phyloP scores from a whole-genome alignment of 2,888 invertebrate genomes.

The Cerastis leucographa region DNA sequence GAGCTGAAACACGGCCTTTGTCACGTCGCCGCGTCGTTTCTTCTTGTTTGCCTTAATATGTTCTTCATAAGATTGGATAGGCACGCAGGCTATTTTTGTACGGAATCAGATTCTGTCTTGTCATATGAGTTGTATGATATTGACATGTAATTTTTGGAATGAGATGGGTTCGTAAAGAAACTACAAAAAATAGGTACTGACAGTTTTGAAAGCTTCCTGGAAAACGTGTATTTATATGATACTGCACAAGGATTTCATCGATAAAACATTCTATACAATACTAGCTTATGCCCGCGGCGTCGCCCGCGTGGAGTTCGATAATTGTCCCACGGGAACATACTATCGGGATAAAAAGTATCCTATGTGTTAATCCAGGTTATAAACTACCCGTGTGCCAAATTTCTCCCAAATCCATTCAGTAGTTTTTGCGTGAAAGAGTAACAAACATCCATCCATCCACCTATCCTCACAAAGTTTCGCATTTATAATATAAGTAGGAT shows the following conservation, averaged over 20 bases:
- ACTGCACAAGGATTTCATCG: not conserved
- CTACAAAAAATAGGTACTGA: no score
- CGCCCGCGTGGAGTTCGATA: no score
- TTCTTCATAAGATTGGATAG: conserved; percentile 21
- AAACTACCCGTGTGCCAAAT: no score
- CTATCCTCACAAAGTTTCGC: no score
- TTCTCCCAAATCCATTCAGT: no score
- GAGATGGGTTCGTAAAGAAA: not conserved
- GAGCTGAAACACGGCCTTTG: conserved; percentile 28
- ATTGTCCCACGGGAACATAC: no score
- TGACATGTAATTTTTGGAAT: conserved; percentile 20
- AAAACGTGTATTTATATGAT: not conserved
- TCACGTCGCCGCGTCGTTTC: conserved; percentile 9
- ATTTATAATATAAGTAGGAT: no score
- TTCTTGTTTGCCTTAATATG: conserved; percentile 37
- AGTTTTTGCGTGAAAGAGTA: no score
- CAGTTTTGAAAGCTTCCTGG: not conserved
- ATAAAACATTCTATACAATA: not conserved
- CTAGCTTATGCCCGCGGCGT: no score
- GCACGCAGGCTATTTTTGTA: conserved; percentile 22
- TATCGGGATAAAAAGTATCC: no score
- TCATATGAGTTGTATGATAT: conserved; percentile 23
- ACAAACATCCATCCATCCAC: no score
- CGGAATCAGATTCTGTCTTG: not conserved
- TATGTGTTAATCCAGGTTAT: no score